Evolutionary conservation across 2,797 vertebrate species (phyloP), one percentile per base, ranked within the genome.

Genomic region (Falco berigora): DNA sequence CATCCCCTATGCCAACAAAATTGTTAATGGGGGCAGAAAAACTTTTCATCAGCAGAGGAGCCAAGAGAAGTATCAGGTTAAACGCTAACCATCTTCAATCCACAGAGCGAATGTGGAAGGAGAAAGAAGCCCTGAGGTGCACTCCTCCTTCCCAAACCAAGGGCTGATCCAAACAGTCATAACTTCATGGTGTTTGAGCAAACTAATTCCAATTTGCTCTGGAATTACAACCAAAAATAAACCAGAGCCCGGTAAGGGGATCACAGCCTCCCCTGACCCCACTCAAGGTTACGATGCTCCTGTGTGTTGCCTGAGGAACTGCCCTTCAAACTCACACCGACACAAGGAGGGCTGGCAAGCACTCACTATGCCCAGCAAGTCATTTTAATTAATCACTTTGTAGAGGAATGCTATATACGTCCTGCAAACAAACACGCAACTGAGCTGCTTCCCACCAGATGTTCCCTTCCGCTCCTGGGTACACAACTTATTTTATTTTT

Each of bases 201-300:
- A 83, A 76, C 19, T 32, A 22, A 77, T 44, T 8, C 40, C n/a
- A 77, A 46, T 17, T 40, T 40, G 44, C 40, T n/a, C 7, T 27
- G 21, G 22, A 90, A 68, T 38, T 38, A n/a, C 49, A 75, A 18
- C 25, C 55, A 9, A 38, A 80, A 32, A 64, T 8, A 75, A 66
- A 28, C 8, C 36, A 80, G 27, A 85, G 75, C 46, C 4, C 1
- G 0, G 14, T 14, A 32, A 61, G 34, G 20, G 34, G 30, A 4
- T 47, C 8, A 2, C 52, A 83, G 86, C 19, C 49, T 44, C 66
- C 52, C 25, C 56, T n/a, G 44, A 34, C 30, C 44, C 52, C 44
- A 16, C 4, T 13, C 2, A 1, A 34, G 14, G 12, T 19, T 10
- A 21, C 0, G 2, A 30, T 0, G 4, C 21, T 30, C 19, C 2